Percentiles rank a stretch among this genome's conserved stretches.
Conservation (phyloP, 2,113 vertebrate species). For the Tyrannus savana region DNA sequence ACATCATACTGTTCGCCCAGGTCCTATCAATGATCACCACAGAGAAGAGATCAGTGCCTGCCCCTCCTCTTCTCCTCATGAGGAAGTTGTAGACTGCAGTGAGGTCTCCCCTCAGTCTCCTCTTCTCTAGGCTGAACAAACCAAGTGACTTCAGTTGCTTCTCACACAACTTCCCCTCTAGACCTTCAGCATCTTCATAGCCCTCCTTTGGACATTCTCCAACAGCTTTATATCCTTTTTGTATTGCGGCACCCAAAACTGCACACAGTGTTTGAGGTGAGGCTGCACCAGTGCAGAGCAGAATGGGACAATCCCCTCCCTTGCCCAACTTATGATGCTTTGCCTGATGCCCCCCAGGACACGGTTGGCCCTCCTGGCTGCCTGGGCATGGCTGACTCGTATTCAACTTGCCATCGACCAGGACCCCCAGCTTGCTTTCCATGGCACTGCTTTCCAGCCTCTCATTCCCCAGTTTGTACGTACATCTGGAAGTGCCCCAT, state of each 20-base stretch:
- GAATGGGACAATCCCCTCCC: not conserved
- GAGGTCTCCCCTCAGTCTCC: not conserved
- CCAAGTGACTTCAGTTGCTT: not conserved
- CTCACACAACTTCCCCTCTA: not conserved
- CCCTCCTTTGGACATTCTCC: not conserved
- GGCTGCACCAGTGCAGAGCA: rapidly evolving
- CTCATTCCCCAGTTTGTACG: rapidly evolving
- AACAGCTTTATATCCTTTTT: not conserved
- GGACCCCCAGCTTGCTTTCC: rapidly evolving
- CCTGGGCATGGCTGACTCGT: not conserved
- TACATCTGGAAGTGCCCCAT: not conserved
- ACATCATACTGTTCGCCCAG: not conserved
- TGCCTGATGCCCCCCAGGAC: not conserved
- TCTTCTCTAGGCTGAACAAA: not conserved
- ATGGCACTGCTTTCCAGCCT: not conserved
- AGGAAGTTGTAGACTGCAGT: not conserved
- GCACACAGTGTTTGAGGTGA: rapidly evolving
- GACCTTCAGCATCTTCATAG: not conserved
- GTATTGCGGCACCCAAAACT: rapidly evolving
- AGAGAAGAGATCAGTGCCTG: not conserved
- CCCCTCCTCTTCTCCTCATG: not conserved
- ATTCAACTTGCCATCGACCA: rapidly evolving
- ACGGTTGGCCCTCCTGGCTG: not conserved
- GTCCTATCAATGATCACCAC: not conserved
- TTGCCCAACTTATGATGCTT: rapidly evolving